Conservation (phyloP, 2,113 vertebrate species). For the Nesospiza acunhae region DNA sequence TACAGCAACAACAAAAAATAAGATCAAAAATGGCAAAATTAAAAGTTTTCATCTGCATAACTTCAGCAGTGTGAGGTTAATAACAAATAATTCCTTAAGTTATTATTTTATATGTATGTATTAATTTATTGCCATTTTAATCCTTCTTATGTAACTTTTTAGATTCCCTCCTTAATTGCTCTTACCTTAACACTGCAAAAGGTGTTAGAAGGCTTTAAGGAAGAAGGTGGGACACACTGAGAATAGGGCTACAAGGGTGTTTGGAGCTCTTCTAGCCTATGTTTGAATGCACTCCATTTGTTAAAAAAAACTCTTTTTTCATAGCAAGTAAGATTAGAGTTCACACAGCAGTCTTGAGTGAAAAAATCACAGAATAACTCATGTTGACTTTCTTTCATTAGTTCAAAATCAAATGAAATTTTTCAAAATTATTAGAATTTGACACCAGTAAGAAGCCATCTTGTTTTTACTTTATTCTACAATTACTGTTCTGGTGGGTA, state of each 20-base stretch:
- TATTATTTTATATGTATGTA: neutral
- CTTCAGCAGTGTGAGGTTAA: neutral
- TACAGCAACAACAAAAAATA: neutral
- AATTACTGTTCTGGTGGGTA: neutral
- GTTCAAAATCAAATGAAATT: neutral
- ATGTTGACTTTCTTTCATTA: neutral
- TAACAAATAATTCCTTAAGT: neutral
- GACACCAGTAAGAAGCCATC: neutral
- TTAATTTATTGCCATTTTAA: neutral
- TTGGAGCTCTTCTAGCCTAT: neutral
- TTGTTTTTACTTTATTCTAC: neutral
- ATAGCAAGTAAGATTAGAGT: neutral
- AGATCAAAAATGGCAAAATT: neutral
- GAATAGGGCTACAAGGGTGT: neutral
- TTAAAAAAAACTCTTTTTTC: neutral
- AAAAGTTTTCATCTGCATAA: neutral
- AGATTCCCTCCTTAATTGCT: neutral
- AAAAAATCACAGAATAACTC: neutral
- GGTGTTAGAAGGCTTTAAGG: neutral
- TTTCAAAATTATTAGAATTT: neutral
- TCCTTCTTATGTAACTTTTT: neutral
- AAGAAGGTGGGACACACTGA: neutral
- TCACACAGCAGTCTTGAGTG: neutral
- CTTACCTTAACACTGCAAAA: neutral
- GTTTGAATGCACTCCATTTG: neutral